Evolutionary conservation across 2,113 vertebrate species (phyloP), one percentile per base, ranked within the genome.

Genomic region (Rousettus leschenaultii): DNA sequence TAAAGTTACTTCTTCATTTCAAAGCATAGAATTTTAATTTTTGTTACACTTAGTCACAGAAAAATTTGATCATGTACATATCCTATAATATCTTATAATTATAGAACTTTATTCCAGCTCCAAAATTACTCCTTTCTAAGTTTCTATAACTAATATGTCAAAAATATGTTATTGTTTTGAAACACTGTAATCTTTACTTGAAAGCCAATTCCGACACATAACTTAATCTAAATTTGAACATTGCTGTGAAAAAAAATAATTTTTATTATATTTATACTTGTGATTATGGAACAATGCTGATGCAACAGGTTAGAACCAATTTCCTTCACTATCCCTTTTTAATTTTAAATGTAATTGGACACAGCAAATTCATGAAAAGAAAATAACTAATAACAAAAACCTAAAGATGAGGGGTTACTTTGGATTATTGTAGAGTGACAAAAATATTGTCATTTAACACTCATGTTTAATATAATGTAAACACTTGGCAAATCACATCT

Each of bases 1-100:
- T 51, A 45, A 79, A 73, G 6, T 78, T 55, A 45, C 14, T 68
- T 82, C 26, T 63, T 21, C 9, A 30, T 3, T 35, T 10, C 71
- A 55, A 94, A 77, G 63, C 40, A 71, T 33, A 94, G 70, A 92
- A 94, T 95, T 92, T 51, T 4, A 86, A 53, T 70, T 89, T 51
- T 45, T 92, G 7, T 78, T 61, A 53, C 5, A 57, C 51, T 51
- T 43, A 89, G 13, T 86, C 70, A 86, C 26, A 91, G 40, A 79
- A 92, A 85, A 68, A 61, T 26, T 18, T 91, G 63, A 73, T 73
- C 19, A 51, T 53, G 38, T 68, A 2, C 3, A 28, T 55, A 83
- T 26, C 10, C 13, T 78, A 4, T 53, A 45, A 43, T 51, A 61
- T 6, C 21, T 66, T 92, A 35, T 43, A 82, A n/a, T 80, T 90